Percentiles rank a stretch among this genome's conserved stretches.
Conservation (phyloP, 2,797 vertebrate species). For the Enteromius unitaeniatus region DNA sequence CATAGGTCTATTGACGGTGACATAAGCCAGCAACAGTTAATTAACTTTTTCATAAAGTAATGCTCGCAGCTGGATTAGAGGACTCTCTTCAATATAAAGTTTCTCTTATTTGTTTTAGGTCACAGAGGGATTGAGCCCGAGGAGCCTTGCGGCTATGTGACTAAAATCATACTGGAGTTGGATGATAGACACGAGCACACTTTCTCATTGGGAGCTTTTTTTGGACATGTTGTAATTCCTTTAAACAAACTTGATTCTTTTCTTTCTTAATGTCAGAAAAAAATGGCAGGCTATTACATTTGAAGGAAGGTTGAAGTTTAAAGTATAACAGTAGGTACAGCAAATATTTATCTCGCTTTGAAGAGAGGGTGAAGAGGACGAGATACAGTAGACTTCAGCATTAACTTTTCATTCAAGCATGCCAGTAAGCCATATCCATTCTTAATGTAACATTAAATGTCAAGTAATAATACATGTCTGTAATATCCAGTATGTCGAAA, state of each 20-base stretch:
- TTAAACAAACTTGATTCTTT: not conserved
- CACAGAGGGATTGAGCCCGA: constrained; percentile 45
- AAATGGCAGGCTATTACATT: not conserved
- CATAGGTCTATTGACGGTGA: constrained; percentile 39
- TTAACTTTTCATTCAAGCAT: not conserved
- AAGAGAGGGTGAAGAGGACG: not conserved
- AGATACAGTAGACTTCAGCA: not conserved
- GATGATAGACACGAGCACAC: constrained; percentile 15
- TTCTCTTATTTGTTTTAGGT: constrained; percentile 53
- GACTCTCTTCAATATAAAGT: constrained; percentile 44
- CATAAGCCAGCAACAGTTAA: constrained; percentile 56
- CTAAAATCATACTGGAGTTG: constrained; percentile 26
- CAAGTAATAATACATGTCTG: not conserved
- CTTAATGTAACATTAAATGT: constrained; percentile 4
- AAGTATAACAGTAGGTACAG: not conserved
- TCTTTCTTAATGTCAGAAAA: constrained; percentile 5
- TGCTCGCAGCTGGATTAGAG: constrained; percentile 51
- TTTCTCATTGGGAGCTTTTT: constrained; percentile 22
- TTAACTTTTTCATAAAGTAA: constrained; percentile 60
- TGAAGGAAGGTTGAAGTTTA: not conserved
- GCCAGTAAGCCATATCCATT: not conserved
- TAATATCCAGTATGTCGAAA: not conserved
- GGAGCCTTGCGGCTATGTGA: constrained; percentile 35
- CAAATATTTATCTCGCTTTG: not conserved
- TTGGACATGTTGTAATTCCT: not conserved